A percentile compares a stretch with the other conserved stretches of the same genome.
phyloP scores from a whole-genome alignment of 2,888 invertebrate genomes.

The Lutraria lutraria region DNA sequence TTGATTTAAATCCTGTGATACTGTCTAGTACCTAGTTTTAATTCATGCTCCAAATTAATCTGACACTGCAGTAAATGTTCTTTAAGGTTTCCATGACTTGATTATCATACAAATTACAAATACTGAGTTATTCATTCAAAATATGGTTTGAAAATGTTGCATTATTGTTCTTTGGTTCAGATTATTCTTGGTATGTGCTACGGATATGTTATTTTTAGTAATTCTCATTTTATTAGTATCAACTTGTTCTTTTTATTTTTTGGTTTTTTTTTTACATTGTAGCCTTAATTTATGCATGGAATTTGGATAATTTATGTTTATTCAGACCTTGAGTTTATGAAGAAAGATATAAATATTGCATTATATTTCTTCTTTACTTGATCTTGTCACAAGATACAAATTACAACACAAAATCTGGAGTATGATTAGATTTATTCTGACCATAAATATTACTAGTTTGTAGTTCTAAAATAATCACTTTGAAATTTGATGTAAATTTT shows the following conservation, averaged over 20 bases:
- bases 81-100: not conserved
- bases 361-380: not conserved
- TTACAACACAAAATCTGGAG: not conserved
- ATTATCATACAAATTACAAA: too few species aligned
- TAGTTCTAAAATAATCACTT: not conserved
- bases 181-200: not conserved
- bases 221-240: too few species aligned
- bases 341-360: too few species aligned
- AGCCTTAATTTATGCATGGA: too few species aligned
- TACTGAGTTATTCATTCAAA: too few species aligned
- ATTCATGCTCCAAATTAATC: not conserved
- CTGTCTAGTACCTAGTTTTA: not conserved
- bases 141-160: not conserved
- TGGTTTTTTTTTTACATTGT: too few species aligned
- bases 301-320: too few species aligned
- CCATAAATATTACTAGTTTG: not conserved
- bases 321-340: too few species aligned
- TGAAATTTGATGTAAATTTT: not conserved
- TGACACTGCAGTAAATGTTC: not conserved
- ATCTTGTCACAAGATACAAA: not conserved
- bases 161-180: not conserved
- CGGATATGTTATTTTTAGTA: too few species aligned
- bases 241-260: too few species aligned
- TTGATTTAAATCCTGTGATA: constrained; percentile 19
- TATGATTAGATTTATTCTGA: not conserved